A percentile compares a stretch with the other conserved stretches of the same genome.
Conservation (phyloP, 2,113 vertebrate genomes). For the Gasterosteus nipponicus region DNA sequence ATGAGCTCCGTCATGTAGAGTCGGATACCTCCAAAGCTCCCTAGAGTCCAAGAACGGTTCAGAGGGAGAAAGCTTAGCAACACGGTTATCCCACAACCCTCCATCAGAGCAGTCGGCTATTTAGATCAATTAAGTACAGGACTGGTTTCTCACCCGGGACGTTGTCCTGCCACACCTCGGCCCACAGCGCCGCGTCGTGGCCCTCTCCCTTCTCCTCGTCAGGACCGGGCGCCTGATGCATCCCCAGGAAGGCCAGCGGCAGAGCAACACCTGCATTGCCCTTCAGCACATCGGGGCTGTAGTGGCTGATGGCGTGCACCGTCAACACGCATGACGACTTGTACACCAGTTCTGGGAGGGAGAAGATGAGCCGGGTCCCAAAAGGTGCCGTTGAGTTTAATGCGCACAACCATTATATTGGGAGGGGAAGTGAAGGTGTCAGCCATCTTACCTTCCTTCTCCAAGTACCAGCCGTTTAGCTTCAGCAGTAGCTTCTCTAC, state of each 20-base stretch:
- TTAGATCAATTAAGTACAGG: no score
- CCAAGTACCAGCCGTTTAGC: constrained; percentile 93
- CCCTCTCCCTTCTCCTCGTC: constrained; percentile 91
- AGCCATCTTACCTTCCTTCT: constrained; percentile 89
- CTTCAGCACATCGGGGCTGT: constrained; percentile 95
- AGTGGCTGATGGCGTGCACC: constrained; percentile 92
- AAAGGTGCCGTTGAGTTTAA: background rate
- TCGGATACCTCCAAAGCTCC: constrained; percentile 94
- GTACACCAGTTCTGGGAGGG: constrained; percentile 86
- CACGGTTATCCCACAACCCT: no score
- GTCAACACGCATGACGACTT: constrained; percentile 90
- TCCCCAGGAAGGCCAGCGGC: constrained; percentile 95
- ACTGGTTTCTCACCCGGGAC: constrained; percentile 87
- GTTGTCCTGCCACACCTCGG: constrained; percentile 98
- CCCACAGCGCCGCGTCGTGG: constrained; percentile 88
- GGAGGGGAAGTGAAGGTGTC: background rate
- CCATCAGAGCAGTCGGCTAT: no score
- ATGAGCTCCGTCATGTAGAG: constrained; percentile 96
- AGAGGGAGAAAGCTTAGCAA: background rate
- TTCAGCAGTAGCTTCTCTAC: constrained; percentile 95
- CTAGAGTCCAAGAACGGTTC: constrained; percentile 60
- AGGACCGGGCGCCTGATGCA: constrained; percentile 90
- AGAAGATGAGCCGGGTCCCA: background rate
- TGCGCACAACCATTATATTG: background rate
- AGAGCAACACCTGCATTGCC: constrained; percentile 89